Evolutionary conservation across 2,888 invertebrate genomes (phyloP), one percentile per base, ranked within the genome.

Genomic region (Heliconius hortense): DNA sequence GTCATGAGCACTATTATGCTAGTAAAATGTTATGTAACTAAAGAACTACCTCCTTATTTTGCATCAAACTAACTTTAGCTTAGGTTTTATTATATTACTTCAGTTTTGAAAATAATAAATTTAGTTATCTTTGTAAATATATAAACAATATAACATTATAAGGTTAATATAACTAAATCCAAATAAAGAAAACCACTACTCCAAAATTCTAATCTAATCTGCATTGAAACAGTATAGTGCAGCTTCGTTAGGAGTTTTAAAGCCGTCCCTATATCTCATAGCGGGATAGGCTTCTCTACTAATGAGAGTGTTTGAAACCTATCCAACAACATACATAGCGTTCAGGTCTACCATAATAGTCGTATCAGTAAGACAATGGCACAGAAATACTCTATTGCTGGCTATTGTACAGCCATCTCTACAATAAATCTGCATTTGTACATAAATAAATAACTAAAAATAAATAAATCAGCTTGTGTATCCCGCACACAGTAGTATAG

Each of bases 271-370:
- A 63, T 72, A 72, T 72, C 59, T 60, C 70, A 76, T 76, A 76
- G 72, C 21, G 75, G 72, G n/a, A 71, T 72, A 67, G 75, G 75
- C 68, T 72, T 76, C 75, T 76, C 72, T 66, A 63, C 72, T 76
- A 76, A 76, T 76, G 75, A 76, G 75, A 76, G 68, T 76, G 75
- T 76, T 76, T 76, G 72, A 68, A 72, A 53, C 63, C 72, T 68
- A 72, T 60, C 75, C 68, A 72, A 67, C 68, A 60, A 60, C 68
- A 31, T 72, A 72, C 60, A 48, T 72, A 60, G 62, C 72, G 48
- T 67, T 72, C 75, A 67, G 67, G 60, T 72, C 35, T 60, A 60
- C 48, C 70, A 68, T 76, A 76, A 76, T 68, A 76, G 53, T 26
- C 59, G 59, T 71, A 71, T 71, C 60, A 39, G 70, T 60, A 71